These are phyloP conservation scores for Calyptommatus sinebrachiatus DNA, from an alignment of 2,113 vertebrate genomes.

Conservation along the genomic window DNA sequence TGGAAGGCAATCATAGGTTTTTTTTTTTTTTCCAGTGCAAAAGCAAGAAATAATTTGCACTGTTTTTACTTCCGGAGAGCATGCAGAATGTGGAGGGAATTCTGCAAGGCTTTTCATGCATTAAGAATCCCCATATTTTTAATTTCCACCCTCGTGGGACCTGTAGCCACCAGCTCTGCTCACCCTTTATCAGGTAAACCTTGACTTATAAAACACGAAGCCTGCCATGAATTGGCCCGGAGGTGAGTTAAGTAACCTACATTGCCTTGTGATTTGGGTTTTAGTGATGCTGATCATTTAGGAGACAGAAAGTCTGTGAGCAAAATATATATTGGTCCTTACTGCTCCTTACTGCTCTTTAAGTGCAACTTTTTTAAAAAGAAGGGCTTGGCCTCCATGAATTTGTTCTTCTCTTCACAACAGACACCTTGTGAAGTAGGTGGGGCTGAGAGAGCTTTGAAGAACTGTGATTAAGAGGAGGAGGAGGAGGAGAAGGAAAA, in stretches of 20 bases:
- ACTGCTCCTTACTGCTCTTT: no score
- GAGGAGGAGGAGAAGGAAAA: no score
- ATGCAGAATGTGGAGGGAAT: not conserved
- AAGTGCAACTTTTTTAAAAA: not conserved
- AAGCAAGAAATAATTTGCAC: no score
- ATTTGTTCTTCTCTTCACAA: no score
- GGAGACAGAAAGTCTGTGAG: slow-evolving; percentile 48
- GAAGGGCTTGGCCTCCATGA: no score
- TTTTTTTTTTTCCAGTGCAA: no score
- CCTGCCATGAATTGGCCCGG: not conserved
- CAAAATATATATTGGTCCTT: not conserved
- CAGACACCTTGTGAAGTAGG: no score
- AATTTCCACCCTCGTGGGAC: no score
- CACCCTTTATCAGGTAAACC: not conserved
- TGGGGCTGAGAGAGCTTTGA: no score
- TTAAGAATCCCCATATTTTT: not conserved
- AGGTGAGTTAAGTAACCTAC: slow-evolving; percentile 34
- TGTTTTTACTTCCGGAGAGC: no score
- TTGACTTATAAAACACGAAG: not conserved
- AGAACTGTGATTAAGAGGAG: no score
- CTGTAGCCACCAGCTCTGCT: not conserved
- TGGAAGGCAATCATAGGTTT: no score
- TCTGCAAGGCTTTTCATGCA: not conserved
- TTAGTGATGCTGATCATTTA: slow-evolving; percentile 46
- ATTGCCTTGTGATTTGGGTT: not conserved